phyloP scores from a whole-genome alignment of 2,797 vertebrate genomes.

The Leptatherina wallacei region DNA sequence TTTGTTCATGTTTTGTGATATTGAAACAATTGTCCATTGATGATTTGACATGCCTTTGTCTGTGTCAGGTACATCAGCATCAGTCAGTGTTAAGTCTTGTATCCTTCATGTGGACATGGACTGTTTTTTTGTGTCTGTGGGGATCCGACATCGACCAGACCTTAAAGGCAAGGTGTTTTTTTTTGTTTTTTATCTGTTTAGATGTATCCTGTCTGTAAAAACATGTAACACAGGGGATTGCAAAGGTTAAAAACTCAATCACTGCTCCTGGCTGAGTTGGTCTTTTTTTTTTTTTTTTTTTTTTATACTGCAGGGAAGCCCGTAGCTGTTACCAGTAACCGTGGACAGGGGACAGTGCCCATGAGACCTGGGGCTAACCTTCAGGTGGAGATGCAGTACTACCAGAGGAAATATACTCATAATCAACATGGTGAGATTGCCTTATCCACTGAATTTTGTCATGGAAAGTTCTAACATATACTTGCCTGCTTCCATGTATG shows the following conservation, averaged over 20 bases:
- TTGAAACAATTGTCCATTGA: neutral
- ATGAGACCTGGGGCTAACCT: constrained; percentile 89
- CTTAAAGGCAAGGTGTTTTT: constrained; percentile 86
- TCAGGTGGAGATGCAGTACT: constrained; percentile 91
- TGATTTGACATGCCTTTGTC: constrained; percentile 13
- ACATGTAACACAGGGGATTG: neutral
- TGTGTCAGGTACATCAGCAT: constrained; percentile 50
- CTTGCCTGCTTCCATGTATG: neutral
- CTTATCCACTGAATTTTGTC: neutral
- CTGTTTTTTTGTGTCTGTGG: constrained; percentile 99
- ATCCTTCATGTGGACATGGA: constrained; percentile 99
- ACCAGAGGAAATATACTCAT: constrained; percentile 86
- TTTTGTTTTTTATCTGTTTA: neutral
- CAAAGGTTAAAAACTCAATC: neutral
- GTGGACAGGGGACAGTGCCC: constrained; percentile 87
- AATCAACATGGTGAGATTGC: constrained; percentile 84
- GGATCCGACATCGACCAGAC: constrained; percentile 92
- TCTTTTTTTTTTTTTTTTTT: constrained; percentile 10
- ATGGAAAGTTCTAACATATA: neutral
- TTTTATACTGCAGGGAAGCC: constrained; percentile 87
- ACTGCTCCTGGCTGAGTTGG: constrained; percentile 10
- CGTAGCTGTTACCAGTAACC: constrained; percentile 97
- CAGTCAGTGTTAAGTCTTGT: constrained; percentile 84
- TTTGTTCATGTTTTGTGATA: too few species aligned
- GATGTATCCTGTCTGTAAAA: neutral